Evolutionary conservation across 2,888 invertebrate species (phyloP).

Genomic region (Heliothis peltigera): DNA sequence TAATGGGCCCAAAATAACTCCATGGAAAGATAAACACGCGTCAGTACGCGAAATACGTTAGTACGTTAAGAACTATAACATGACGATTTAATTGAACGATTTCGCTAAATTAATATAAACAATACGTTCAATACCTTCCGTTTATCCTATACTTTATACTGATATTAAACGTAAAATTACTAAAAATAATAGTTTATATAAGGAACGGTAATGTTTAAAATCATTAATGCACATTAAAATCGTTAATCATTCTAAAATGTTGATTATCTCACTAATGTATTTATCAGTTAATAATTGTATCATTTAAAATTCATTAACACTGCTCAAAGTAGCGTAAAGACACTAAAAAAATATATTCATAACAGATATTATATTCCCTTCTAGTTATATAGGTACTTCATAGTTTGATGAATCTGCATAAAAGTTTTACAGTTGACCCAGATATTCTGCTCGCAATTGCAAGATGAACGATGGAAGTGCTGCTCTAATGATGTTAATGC

Average conservation of each 20-base stretch:
- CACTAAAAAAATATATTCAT: too few relatives aligned
- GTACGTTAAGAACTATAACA: not conserved
- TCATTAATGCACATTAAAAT: not conserved
- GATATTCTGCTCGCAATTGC: not conserved
- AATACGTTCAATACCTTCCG: too few relatives aligned
- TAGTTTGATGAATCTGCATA: not conserved
- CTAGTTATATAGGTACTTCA: not conserved
- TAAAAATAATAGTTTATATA: not conserved
- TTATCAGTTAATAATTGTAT: constrained; percentile 4
- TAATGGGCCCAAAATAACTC: too few relatives aligned
- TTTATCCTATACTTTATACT: not conserved
- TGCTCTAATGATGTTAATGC: not conserved
- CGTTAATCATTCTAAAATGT: not conserved
- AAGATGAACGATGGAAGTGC: not conserved
- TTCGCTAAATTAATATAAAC: too few relatives aligned
- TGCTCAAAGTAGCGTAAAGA: too few relatives aligned
- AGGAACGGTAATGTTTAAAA: constrained; percentile 1
- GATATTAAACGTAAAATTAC: not conserved
- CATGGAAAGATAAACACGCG: not conserved
- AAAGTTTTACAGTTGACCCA: not conserved
- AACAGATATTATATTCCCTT: too few relatives aligned
- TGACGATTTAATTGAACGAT: not conserved
- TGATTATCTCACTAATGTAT: not conserved
- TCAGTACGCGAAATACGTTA: not conserved
- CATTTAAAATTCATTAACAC: not conserved